Percentiles rank a stretch among this genome's conserved stretches.
phyloP scores from a whole-genome alignment of 1,140 invertebrate species.

The Brachionus manjavacas region DNA sequence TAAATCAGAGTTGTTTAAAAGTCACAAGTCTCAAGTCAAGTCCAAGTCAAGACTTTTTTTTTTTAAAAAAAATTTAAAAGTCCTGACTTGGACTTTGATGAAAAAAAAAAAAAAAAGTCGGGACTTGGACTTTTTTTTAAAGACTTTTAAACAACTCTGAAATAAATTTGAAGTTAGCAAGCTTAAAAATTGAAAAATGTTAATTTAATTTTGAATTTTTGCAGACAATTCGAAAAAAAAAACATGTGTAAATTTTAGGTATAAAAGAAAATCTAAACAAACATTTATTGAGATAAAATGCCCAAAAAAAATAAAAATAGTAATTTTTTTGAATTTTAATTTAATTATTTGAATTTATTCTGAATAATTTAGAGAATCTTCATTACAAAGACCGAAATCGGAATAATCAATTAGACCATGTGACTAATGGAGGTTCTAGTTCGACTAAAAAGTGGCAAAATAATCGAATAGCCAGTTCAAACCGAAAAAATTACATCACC shows the following conservation, averaged over 20 bases:
- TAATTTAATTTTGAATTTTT: not conserved
- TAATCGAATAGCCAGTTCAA: not conserved
- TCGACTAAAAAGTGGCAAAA: not conserved
- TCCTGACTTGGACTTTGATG: too few relatives aligned
- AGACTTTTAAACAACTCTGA: too few relatives aligned
- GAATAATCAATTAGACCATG: not conserved
- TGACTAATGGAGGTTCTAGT: not conserved
- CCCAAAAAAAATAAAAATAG: slow-evolving; percentile 20
- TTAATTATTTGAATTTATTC: not conserved
- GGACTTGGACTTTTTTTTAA: too few relatives aligned
- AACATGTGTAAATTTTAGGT: not conserved
- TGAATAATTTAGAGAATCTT: not conserved
- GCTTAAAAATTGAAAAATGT: too few relatives aligned
- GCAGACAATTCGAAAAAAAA: not conserved
- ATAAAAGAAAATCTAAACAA: not conserved
- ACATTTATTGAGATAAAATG: not conserved
- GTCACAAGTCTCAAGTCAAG: too few relatives aligned
- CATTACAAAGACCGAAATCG: slow-evolving; percentile 3
- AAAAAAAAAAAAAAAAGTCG: too few relatives aligned
- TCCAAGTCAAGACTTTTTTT: too few relatives aligned
- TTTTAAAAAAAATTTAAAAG: too few relatives aligned
- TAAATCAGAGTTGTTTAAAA: too few relatives aligned
- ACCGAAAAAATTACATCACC: slow-evolving; percentile 8
- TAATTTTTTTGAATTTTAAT: not conserved
- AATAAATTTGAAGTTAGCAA: too few relatives aligned